Base-by-base conservation (phyloP, 2,888 invertebrate species). In the Leptopilina drosophilae region DNA sequence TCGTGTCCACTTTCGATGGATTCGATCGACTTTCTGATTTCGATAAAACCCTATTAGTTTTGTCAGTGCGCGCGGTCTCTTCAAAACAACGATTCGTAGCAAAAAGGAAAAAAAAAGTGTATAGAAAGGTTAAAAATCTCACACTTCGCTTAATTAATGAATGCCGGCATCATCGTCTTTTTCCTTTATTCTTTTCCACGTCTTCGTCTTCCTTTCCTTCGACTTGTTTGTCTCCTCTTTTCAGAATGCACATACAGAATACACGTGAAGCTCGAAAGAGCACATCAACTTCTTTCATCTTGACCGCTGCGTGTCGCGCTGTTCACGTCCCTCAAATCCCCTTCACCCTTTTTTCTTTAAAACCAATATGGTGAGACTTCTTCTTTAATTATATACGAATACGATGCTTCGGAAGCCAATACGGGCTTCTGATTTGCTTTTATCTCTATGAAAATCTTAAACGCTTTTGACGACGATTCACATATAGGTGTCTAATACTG, bases 91-190 rank as follows among this genome's bases (percentile, higher is more conserved):
- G 83, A 80, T 80, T 64, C 73, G 53, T 84, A 84, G 85, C 85
- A 87, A 87, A 87, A 87, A 82, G 56, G 65, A 64, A 26, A 64
- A 76, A 67, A 77, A 77, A 42, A 76, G 81, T 78, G 78, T 26
- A 15, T 4, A 42, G n/a, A 42, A 78, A 85, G 87, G 85, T 86
- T 86, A 88, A 87, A 89, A 88, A 90, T 89, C 89, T 90, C 88
- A 90, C 91, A 90, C 90, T 90, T 89, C 85, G 88, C 89, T 91
- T 90, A 88, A 89, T 91, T 90, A 90, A 91, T 89, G 89, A 90
- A 88, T 87, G 86, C 81, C 87, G 87, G 88, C 87, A 83, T 77
- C 83, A 82, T 85, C 80, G 59, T 64, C 78, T 67, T 79, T 78
- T 79, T 83, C 81, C 83, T 80, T 82, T 84, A 84, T 86, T 84